Conservation (phyloP, 2,888 invertebrate genomes). For the Tillus elongatus region DNA sequence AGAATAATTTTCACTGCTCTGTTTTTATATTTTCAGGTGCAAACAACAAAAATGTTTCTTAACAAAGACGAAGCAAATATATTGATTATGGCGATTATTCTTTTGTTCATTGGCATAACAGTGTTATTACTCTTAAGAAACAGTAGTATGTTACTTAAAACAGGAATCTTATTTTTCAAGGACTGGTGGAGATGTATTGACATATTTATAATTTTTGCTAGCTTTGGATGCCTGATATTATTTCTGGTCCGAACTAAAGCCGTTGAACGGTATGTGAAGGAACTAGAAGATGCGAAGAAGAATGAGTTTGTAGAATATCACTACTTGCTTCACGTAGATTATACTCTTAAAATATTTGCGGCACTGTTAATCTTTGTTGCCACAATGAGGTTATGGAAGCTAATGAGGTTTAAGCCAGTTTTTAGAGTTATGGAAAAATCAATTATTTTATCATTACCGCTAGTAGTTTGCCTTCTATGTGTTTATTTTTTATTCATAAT, state of each 20-base stretch:
- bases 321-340: slow-evolving; percentile 16
- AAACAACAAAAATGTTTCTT: background rate
- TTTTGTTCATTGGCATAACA: too few relatives aligned
- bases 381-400: slow-evolving; percentile 21
- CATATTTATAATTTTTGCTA: slow-evolving; percentile 14
- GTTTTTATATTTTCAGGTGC: background rate
- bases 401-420: slow-evolving; percentile 20
- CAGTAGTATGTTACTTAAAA: slow-evolving; percentile 6
- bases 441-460: slow-evolving; percentile 11
- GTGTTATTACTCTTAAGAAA: too few relatives aligned
- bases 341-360: slow-evolving; percentile 16
- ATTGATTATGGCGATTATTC: background rate
- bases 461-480: slow-evolving; percentile 15
- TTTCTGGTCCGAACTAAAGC: slow-evolving; percentile 13
- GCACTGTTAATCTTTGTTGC: slow-evolving; percentile 20
- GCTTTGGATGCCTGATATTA: slow-evolving; percentile 16
- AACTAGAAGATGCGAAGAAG: slow-evolving; percentile 18
- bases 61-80: background rate
- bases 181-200: slow-evolving; percentile 20
- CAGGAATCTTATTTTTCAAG: slow-evolving; percentile 7
- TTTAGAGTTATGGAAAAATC: slow-evolving; percentile 23
- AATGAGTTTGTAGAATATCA: slow-evolving; percentile 21
- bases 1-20: background rate
- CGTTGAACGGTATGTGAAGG: slow-evolving; percentile 16
- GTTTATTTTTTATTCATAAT: slow-evolving; percentile 15